Evolutionary conservation across 2,113 vertebrate genomes (phyloP).

Genomic region (Neogobius melanostomus): DNA sequence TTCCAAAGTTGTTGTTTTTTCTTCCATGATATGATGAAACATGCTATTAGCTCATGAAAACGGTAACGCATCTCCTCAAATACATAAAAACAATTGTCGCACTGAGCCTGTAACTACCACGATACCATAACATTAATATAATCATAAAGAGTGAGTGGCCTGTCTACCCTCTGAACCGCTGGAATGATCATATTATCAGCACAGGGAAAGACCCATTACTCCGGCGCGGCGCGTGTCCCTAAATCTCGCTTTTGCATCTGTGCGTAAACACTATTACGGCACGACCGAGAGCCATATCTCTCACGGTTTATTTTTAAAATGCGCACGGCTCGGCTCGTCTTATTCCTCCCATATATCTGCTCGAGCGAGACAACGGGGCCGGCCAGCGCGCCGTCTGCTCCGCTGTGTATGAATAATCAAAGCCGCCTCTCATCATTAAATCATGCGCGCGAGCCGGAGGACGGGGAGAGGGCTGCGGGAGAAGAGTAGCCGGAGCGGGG

Average conservation of each 20-base stretch:
- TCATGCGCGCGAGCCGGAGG: conserved; percentile 66
- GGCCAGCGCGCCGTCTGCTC: conserved; percentile 72
- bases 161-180: neutral
- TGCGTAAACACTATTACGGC: conserved; percentile 17
- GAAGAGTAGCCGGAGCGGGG: conserved; percentile 52
- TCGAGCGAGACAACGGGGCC: conserved; percentile 45
- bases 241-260: conserved; percentile 12
- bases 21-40: no score
- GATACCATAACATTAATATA: neutral
- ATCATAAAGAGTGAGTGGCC: neutral
- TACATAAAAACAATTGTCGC: neutral
- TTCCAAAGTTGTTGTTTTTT: no score
- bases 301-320: conserved; percentile 32
- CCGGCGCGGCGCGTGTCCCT: conserved; percentile 16
- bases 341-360: conserved; percentile 22
- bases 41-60: no score
- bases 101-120: neutral
- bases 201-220: neutral
- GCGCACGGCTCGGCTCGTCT: conserved; percentile 11
- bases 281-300: conserved; percentile 9
- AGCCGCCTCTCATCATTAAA: conserved; percentile 80
- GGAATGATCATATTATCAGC: neutral
- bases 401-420: conserved; percentile 82
- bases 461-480: conserved; percentile 50
- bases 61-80: neutral